phyloP scores from a whole-genome alignment of 1,140 invertebrate genomes.

The Zaprionus vittiger region DNA sequence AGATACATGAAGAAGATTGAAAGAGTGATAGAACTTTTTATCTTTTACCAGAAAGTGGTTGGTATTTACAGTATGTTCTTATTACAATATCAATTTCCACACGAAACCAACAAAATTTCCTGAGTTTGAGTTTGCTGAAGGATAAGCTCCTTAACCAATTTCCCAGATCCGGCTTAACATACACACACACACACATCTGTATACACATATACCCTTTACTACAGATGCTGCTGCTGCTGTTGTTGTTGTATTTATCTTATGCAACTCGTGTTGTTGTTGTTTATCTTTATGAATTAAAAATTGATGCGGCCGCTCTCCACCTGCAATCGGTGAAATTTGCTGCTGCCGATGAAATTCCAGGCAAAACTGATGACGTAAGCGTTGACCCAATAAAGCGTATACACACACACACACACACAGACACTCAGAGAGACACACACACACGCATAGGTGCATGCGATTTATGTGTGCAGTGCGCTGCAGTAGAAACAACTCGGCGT shows the following conservation, averaged over 20 bases:
- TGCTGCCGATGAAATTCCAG: constrained; percentile 60
- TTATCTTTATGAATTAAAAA: constrained; percentile 60
- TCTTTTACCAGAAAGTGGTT: too few species aligned
- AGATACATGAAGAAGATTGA: too few species aligned
- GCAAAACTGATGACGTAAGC: constrained; percentile 75
- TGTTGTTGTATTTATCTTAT: constrained; percentile 27
- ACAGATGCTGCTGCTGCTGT: neutral
- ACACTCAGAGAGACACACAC: neutral
- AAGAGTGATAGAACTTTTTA: too few species aligned
- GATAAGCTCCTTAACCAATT: neutral
- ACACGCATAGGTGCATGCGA: constrained; percentile 26
- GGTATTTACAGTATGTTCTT: too few species aligned
- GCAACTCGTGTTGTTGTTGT: constrained; percentile 31
- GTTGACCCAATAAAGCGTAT: constrained; percentile 70
- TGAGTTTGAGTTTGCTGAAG: neutral
- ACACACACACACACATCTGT: neutral
- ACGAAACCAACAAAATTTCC: too few species aligned
- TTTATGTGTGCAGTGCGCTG: constrained; percentile 48
- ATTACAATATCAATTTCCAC: too few species aligned
- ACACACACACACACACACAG: constrained; percentile 56
- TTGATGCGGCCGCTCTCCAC: constrained; percentile 25
- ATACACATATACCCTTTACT: neutral
- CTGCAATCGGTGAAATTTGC: constrained; percentile 46
- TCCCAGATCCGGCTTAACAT: neutral
- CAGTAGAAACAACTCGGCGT: constrained; percentile 50